phyloP scores from a whole-genome alignment of 2,888 invertebrate species.

The Drosophila paranaensis region DNA sequence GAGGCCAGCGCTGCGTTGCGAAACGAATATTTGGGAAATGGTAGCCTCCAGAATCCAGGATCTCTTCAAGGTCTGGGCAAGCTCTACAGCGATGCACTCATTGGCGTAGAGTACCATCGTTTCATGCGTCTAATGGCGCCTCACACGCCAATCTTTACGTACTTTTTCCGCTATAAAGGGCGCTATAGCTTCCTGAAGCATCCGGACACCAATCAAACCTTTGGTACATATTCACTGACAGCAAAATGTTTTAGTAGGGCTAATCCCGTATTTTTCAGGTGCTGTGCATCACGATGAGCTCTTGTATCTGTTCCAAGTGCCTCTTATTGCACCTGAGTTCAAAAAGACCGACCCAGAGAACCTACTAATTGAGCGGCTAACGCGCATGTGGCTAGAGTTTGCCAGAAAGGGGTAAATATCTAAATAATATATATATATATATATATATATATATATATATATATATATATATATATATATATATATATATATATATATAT shows the following conservation, averaged over 20 bases:
- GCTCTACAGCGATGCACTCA: conserved; percentile 87
- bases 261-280: conserved; percentile 67
- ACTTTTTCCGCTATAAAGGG: conserved; percentile 87
- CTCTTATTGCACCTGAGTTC: conserved; percentile 81
- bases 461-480: too few relatives aligned
- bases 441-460: too few relatives aligned
- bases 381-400: conserved; percentile 85
- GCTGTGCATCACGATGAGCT: conserved; percentile 85
- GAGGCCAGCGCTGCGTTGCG: conserved; percentile 69
- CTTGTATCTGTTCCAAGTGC: conserved; percentile 83
- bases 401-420: conserved; percentile 75
- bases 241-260: accelerated
- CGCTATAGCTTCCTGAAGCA: conserved; percentile 86
- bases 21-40: conserved; percentile 67
- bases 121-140: conserved; percentile 87
- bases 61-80: conserved; percentile 69
- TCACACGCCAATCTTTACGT: conserved; percentile 87
- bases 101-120: conserved; percentile 87
- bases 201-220: conserved; percentile 82
- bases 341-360: conserved; percentile 84
- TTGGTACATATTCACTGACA: conserved; percentile 79
- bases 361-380: conserved; percentile 83
- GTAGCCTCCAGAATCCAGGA: conserved; percentile 43
- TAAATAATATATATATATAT: too few relatives aligned
- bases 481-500: too few relatives aligned